These are phyloP conservation scores for Anolis sagrei DNA, from an alignment of 2,113 vertebrate species.

Conservation along the genomic window DNA sequence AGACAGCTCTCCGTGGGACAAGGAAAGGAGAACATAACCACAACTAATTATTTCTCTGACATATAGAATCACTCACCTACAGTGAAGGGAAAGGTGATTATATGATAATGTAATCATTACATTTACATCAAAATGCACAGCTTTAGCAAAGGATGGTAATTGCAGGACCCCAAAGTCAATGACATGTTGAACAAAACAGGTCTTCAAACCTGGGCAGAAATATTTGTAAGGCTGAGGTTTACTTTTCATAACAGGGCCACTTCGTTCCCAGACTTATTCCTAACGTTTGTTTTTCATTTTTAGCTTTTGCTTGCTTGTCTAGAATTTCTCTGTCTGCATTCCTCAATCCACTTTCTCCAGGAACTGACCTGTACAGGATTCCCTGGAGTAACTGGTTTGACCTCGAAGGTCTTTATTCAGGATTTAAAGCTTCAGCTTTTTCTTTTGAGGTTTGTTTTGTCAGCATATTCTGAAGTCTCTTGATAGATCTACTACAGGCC, in stretches of 20 bases:
- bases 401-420: constrained; percentile 6
- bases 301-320: constrained; percentile 1
- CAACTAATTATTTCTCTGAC: background rate
- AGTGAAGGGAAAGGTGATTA: too few relatives aligned
- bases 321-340: constrained; percentile 25
- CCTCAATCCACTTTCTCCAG: constrained; percentile 26
- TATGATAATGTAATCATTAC: background rate
- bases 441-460: constrained; percentile 9
- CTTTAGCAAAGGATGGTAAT: background rate
- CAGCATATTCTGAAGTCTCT: constrained; percentile 2
- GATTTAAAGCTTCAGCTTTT: constrained; percentile 7
- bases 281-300: constrained; percentile 17
- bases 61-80: background rate
- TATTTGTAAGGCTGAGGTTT: background rate
- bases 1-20: background rate
- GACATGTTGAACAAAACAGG: background rate
- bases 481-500: constrained; percentile 3
- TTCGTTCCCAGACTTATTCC: constrained; percentile 9
- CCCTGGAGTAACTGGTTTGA: constrained; percentile 25
- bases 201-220: background rate
- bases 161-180: background rate
- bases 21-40: background rate
- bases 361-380: constrained; percentile 27
- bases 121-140: background rate
- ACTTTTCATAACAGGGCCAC: background rate